Base-by-base conservation (phyloP, 2,888 invertebrate species). In the Priocnemis perturbator region DNA sequence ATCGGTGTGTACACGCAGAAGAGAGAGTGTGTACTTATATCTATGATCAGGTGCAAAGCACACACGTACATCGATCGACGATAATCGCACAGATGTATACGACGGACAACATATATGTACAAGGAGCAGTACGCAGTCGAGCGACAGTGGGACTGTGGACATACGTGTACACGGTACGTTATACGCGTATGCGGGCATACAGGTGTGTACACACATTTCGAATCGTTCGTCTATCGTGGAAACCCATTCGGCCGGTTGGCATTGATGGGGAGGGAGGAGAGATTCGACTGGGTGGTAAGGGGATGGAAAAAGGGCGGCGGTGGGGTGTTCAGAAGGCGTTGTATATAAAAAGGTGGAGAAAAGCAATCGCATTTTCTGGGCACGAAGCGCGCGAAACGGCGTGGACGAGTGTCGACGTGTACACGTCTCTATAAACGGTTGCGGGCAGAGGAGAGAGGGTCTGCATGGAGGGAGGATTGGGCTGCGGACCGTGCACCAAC, bases 291-390 rank as follows among this genome's bases (percentile, higher is more conserved):
- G 50, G 50, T 50, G 50, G 50, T n/a, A 60, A 26, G 60, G 60
- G 53, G 64, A 55, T 44, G 63, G 44, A 58, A 58, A 55, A 20
- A 47, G 45, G 55, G 60, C 50, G 50, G 58, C 57, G 26, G 48
- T 37, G 48, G 48, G 53, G 47, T 26, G 17, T 7, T 21, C 50
- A 58, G 57, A 66, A 37, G 37, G 37, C 37, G 37, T 55, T 59
- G 62, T 59, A 62, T 67, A 55, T 64, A 59, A 60, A 60, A 71
- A 61, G 60, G 23, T 48, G 59, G 26, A 62, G 48, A 19, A 64
- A 63, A 57, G 65, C 65, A 71, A 73, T 73, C 71, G 71, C 21
- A 63, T 73, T 73, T 73, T 65, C 71, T 65, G 60, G 60, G 60
- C 65, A 71, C 72, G 67, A 65, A 72, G 64, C 56, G 52, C 66